Evolutionary conservation across 2,888 invertebrate species (phyloP).

Genomic region (Cyrtodaria siliqua): DNA sequence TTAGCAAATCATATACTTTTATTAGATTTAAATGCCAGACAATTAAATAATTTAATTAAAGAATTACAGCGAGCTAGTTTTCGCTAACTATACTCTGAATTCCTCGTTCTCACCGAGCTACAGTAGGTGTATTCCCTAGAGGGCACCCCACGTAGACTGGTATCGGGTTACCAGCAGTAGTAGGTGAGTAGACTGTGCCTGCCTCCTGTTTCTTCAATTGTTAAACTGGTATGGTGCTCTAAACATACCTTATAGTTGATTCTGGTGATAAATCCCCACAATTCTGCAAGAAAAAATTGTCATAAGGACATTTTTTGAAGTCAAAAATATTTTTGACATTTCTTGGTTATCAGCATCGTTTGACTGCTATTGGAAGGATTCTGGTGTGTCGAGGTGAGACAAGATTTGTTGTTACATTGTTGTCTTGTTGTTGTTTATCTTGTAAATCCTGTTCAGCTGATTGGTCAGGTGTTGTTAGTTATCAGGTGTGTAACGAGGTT

Average conservation of each 20-base stretch:
- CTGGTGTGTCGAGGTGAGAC: conserved; percentile 18
- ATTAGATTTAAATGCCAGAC: too few species aligned
- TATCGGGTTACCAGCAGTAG: conserved; percentile 43
- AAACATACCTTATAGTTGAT: conserved; percentile 53
- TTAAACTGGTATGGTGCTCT: conserved; percentile 50
- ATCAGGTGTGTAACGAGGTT: too few species aligned
- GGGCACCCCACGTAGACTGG: conserved; percentile 47
- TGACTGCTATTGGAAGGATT: conserved; percentile 15
- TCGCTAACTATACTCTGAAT: not conserved
- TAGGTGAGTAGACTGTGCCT: conserved; percentile 29
- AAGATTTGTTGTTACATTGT: conserved; percentile 1
- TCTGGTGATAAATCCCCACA: conserved; percentile 60
- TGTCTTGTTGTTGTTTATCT: not conserved
- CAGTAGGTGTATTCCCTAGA: conserved; percentile 14
- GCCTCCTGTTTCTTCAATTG: conserved; percentile 36
- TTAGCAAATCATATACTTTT: too few species aligned
- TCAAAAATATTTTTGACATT: conserved; percentile 41
- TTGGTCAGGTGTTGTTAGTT: too few species aligned
- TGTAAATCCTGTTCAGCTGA: too few species aligned
- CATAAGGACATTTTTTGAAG: conserved; percentile 44
- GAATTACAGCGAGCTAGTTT: too few species aligned
- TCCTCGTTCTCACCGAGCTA: not conserved
- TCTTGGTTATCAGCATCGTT: conserved; percentile 56
- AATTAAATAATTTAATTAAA: too few species aligned
- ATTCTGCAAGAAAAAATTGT: conserved; percentile 49